A percentile compares a stretch with the other conserved stretches of the same genome.
Evolutionary conservation across 2,888 invertebrate genomes (phyloP).

Genomic region (Liposcelis brunnea): DNA sequence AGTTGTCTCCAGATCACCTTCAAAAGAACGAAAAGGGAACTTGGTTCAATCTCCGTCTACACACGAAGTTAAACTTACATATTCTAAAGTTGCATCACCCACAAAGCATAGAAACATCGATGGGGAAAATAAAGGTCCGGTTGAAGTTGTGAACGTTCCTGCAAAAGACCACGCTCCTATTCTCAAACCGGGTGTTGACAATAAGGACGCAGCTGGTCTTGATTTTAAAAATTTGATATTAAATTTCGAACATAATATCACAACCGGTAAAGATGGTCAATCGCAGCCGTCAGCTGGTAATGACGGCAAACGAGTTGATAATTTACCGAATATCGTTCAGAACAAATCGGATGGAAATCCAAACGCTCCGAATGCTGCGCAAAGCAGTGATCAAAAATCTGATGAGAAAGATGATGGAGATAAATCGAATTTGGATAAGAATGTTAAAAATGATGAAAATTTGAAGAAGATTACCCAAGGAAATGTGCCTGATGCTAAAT

Average conservation of each 20-base stretch:
- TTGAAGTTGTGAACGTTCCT: constrained; percentile 5
- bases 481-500: background rate
- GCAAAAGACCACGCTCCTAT: constrained; percentile 6
- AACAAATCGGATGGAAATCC: background rate
- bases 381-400: too few relatives aligned
- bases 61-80: constrained; percentile 4
- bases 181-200: constrained; percentile 3
- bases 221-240: too few relatives aligned
- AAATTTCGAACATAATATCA: too few relatives aligned
- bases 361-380: background rate
- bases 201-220: background rate
- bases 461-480: background rate
- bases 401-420: background rate
- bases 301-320: too few relatives aligned
- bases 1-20: constrained; percentile 4
- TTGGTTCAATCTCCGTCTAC: constrained; percentile 1
- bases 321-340: too few relatives aligned
- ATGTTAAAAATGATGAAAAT: background rate
- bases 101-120: background rate
- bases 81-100: background rate
- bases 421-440: background rate
- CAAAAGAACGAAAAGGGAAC: background rate
- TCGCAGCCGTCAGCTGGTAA: too few relatives aligned
- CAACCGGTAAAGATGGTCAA: too few relatives aligned
- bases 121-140: background rate